Evolutionary conservation across 2,113 vertebrate species (phyloP).

Genomic region (Lepus europaeus): DNA sequence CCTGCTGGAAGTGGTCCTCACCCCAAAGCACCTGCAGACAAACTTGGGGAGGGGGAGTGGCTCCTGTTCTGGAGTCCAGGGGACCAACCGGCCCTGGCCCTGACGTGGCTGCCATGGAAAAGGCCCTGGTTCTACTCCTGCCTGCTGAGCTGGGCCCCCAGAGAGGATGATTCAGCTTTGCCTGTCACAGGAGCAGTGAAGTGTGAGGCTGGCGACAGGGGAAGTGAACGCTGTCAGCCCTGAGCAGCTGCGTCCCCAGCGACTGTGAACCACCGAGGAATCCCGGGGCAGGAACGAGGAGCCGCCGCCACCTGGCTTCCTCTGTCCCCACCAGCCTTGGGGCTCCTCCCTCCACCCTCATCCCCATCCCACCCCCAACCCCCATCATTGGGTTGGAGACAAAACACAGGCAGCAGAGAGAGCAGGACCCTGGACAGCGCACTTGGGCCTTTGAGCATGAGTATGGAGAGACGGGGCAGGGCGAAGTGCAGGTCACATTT

Average conservation of each 20-base stretch:
- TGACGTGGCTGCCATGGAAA: not conserved
- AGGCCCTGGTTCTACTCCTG: not conserved
- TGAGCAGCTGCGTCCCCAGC: not conserved
- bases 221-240: not conserved
- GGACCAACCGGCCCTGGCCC: not conserved
- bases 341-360: not conserved
- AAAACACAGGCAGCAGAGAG: not conserved
- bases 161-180: not conserved
- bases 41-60: too few species aligned
- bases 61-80: fast-evolving
- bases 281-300: not conserved
- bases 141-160: not conserved
- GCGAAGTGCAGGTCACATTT: not conserved
- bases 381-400: too few species aligned
- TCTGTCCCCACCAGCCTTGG: too few species aligned
- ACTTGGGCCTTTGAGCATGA: not conserved
- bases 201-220: not conserved
- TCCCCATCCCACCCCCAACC: not conserved
- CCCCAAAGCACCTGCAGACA: too few species aligned
- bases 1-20: not conserved
- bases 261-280: not conserved
- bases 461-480: not conserved
- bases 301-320: too few species aligned
- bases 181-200: not conserved
- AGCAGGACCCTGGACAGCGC: fast-evolving